Evolutionary conservation across 1,140 invertebrate species (phyloP), one percentile per base, ranked within the genome.

Genomic region (Rhysida immarginata): DNA sequence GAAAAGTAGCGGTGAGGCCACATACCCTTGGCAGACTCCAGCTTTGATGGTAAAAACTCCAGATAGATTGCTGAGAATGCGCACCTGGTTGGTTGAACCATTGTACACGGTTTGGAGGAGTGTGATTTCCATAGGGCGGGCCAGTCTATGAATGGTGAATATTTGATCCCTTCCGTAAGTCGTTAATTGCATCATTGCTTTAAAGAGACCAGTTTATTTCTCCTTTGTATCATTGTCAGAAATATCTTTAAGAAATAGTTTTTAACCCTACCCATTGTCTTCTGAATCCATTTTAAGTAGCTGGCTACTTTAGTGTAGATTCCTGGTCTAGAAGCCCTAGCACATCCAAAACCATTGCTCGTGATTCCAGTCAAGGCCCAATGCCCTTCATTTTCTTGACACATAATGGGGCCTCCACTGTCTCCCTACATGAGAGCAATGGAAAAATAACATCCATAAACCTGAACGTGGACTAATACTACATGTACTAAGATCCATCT

Each of bases 401-500:
- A 91, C 54, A 90, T 77, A 2, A 92, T 69, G 0, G 87, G 87
- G 0, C 88, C 87, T 1, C 88, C 87, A n/a, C 84, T 88, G 64
- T 93, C 89, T 0, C 89, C 89, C 1, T 66, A 25, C 44, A 46
- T 11, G 5, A 35, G 29, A n/a, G n/a, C n/a, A n/a, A n/a, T n/a
- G n/a, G n/a, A n/a, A n/a, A n/a, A n/a, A n/a, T n/a, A n/a, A n/a
- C n/a, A n/a, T n/a, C n/a, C n/a, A n/a, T n/a, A n/a, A n/a, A n/a
- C n/a, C n/a, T n/a, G n/a, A n/a, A n/a, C n/a, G n/a, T n/a, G n/a
- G n/a, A n/a, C n/a, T n/a, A n/a, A n/a, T n/a, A n/a, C n/a, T n/a
- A n/a, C n/a, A n/a, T n/a, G n/a, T n/a, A n/a, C n/a, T n/a, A n/a
- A n/a, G n/a, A n/a, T n/a, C n/a, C n/a, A n/a, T n/a, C n/a, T n/a